Conservation (phyloP, 2,797 vertebrate genomes). For the Neomorphus geoffroyi region DNA sequence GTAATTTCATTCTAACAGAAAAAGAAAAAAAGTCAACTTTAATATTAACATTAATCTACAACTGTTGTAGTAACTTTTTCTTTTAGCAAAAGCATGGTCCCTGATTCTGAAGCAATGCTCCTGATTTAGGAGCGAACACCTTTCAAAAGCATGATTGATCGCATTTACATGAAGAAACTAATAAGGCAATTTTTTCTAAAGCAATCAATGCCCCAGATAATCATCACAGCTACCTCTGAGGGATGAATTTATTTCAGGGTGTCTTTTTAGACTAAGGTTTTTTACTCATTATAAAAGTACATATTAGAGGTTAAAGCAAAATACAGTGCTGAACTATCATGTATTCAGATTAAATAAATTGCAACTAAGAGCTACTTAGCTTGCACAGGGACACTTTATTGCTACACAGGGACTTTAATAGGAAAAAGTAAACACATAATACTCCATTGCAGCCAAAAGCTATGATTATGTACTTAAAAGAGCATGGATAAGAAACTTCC, state of each 20-base stretch:
- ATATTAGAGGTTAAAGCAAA: background rate
- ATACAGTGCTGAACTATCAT: background rate
- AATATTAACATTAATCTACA: background rate
- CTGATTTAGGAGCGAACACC: background rate
- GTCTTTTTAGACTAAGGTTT: background rate
- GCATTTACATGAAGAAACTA: background rate
- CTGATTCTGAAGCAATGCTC: background rate
- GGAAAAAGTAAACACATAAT: background rate
- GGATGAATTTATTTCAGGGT: background rate
- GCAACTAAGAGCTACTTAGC: background rate
- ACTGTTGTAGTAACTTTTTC: fast-evolving
- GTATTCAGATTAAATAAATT: background rate
- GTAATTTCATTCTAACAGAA: background rate
- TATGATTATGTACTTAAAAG: background rate
- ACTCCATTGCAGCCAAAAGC: background rate
- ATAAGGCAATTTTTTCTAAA: background rate
- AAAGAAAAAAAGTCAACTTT: background rate
- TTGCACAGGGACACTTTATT: background rate
- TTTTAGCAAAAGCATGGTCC: background rate
- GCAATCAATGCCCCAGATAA: background rate
- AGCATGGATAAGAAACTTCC: background rate
- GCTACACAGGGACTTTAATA: background rate
- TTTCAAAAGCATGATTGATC: background rate
- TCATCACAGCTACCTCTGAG: background rate
- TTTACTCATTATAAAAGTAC: background rate